Conservation (phyloP, 2,888 invertebrate species). For the Augiades crinisus region DNA sequence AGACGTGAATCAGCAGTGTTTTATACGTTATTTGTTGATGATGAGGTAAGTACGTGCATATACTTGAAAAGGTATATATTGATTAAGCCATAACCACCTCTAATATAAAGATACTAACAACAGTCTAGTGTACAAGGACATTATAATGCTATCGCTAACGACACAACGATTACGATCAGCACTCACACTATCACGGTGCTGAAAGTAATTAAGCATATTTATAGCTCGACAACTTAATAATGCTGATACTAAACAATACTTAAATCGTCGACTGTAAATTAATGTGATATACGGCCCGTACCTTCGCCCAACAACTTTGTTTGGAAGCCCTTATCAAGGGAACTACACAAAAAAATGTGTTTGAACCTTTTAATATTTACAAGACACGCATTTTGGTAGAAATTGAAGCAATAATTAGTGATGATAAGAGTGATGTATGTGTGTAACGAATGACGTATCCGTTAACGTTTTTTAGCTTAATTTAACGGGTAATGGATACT, state of each 20-base stretch:
- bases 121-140: no score
- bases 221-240: slow-evolving; percentile 19
- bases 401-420: background rate
- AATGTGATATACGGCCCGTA: slow-evolving; percentile 1
- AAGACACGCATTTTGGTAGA: slow-evolving; percentile 6
- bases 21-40: no score
- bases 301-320: slow-evolving; percentile 1
- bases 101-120: no score
- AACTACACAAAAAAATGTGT: slow-evolving; percentile 16
- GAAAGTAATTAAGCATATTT: slow-evolving; percentile 16
- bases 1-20: no score
- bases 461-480: no score
- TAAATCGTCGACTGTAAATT: slow-evolving; percentile 5
- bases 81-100: no score
- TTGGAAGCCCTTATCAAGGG: slow-evolving; percentile 1
- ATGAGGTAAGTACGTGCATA: no score
- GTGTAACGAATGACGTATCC: no score
- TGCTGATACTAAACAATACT: slow-evolving; percentile 3
- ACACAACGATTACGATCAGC: slow-evolving; percentile 9
- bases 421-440: no score
- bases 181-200: slow-evolving; percentile 5
- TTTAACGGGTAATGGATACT: no score
- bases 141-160: slow-evolving; percentile 4
- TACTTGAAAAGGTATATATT: no score
- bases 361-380: slow-evolving; percentile 9